Conservation (phyloP, 2,113 vertebrate species). For the Tapirus terrestris region DNA sequence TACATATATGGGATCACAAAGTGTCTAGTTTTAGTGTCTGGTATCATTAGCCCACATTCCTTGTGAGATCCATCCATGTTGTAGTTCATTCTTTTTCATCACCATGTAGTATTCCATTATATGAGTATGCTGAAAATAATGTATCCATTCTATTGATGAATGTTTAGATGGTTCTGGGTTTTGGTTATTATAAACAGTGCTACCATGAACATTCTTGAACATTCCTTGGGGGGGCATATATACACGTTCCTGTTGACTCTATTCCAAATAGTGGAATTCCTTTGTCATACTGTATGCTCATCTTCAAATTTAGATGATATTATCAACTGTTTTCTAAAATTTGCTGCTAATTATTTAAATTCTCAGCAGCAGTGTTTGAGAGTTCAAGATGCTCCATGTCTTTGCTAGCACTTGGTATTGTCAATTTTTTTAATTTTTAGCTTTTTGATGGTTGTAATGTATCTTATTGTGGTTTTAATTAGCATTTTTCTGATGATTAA, state of each 20-base stretch:
- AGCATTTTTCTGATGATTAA: neutral
- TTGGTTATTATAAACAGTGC: neutral
- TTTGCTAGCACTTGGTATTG: neutral
- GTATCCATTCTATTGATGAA: neutral
- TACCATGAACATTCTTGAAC: neutral
- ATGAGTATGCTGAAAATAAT: neutral
- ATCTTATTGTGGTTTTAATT: neutral
- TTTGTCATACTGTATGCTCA: neutral
- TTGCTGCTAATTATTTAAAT: neutral
- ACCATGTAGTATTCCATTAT: neutral
- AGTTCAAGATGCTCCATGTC: neutral
- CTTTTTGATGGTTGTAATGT: neutral
- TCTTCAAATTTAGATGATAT: neutral
- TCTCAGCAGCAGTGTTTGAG: neutral
- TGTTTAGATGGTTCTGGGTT: neutral
- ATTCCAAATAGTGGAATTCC: neutral
- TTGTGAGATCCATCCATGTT: neutral
- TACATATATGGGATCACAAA: neutral
- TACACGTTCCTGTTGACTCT: neutral
- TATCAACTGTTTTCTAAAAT: neutral
- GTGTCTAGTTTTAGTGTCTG: neutral
- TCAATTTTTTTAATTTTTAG: neutral
- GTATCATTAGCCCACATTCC: neutral
- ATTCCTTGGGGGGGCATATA: neutral
- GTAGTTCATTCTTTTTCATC: neutral